These are phyloP conservation scores for Enteromius anoplus DNA, from an alignment of 2,797 vertebrate species.

Conservation along the genomic window DNA sequence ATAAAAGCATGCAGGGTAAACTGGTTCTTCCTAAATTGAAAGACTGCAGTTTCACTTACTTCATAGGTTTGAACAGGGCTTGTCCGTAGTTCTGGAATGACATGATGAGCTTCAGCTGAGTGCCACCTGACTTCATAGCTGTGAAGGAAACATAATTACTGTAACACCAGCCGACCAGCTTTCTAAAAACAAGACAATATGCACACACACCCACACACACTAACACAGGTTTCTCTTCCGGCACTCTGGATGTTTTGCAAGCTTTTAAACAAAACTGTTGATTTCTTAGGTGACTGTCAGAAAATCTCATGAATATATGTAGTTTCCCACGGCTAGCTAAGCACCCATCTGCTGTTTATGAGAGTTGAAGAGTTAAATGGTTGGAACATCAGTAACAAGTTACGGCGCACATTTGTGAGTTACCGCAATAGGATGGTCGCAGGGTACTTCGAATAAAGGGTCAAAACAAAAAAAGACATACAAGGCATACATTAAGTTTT, in stretches of 20 bases:
- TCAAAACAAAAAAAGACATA: background rate
- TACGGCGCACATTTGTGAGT: background rate
- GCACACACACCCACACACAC: slow-evolving; percentile 6
- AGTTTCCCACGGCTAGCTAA: slow-evolving; percentile 35
- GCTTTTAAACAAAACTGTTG: slow-evolving; percentile 7
- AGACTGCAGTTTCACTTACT: slow-evolving; percentile 77
- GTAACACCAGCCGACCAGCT: slow-evolving; percentile 18
- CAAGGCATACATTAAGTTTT: too few relatives aligned
- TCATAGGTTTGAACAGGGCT: slow-evolving; percentile 89
- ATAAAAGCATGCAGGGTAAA: background rate
- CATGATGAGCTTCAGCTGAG: slow-evolving; percentile 89
- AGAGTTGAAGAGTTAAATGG: background rate
- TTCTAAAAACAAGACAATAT: slow-evolving; percentile 21
- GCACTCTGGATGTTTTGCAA: background rate
- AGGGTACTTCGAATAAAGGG: background rate
- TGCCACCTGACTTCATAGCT: slow-evolving; percentile 91
- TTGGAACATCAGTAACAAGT: slow-evolving; percentile 20
- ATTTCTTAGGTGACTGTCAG: slow-evolving; percentile 18
- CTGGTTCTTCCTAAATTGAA: slow-evolving; percentile 37
- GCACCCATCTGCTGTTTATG: slow-evolving; percentile 34
- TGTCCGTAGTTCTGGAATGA: slow-evolving; percentile 90
- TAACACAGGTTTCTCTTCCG: slow-evolving; percentile 10
- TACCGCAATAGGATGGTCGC: background rate
- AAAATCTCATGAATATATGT: slow-evolving; percentile 36
- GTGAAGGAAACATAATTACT: slow-evolving; percentile 43